Conservation (phyloP, 2,797 vertebrate genomes). For the Adrianichthys oophorus region DNA sequence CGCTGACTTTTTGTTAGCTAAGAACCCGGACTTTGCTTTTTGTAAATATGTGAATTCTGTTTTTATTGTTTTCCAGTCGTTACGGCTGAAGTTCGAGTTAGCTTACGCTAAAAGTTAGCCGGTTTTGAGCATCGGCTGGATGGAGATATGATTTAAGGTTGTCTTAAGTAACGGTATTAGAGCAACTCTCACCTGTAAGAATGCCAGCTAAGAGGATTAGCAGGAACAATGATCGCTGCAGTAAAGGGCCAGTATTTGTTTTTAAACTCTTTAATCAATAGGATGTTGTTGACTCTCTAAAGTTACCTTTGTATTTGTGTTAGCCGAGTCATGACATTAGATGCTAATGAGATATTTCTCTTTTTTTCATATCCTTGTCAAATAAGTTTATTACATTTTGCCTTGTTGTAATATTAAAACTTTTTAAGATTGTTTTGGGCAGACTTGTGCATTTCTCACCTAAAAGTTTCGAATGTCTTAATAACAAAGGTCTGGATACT, state of each 20-base stretch:
- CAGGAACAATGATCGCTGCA: no score
- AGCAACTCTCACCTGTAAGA: no score
- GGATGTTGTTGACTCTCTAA: not conserved
- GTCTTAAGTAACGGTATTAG: conserved; percentile 15
- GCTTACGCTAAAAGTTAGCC: conserved; percentile 52
- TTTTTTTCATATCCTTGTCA: not conserved
- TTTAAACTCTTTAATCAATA: no score
- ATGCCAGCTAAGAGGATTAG: no score
- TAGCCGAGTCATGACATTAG: conserved; percentile 24
- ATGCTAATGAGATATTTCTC: not conserved
- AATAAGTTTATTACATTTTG: no score
- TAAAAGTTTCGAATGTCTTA: no score
- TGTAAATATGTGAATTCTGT: accelerated
- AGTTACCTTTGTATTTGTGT: conserved; percentile 1
- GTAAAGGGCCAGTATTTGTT: no score
- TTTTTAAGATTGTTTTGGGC: no score
- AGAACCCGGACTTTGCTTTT: accelerated
- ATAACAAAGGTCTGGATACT: no score
- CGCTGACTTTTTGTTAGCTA: no score
- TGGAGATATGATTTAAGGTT: not conserved
- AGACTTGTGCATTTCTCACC: no score
- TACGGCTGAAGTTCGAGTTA: conserved; percentile 5
- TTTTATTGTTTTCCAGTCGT: not conserved
- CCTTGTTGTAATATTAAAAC: no score
- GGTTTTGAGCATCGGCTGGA: conserved; percentile 8